Conservation (phyloP, 2,113 vertebrate species). For the Noctilio leporinus region DNA sequence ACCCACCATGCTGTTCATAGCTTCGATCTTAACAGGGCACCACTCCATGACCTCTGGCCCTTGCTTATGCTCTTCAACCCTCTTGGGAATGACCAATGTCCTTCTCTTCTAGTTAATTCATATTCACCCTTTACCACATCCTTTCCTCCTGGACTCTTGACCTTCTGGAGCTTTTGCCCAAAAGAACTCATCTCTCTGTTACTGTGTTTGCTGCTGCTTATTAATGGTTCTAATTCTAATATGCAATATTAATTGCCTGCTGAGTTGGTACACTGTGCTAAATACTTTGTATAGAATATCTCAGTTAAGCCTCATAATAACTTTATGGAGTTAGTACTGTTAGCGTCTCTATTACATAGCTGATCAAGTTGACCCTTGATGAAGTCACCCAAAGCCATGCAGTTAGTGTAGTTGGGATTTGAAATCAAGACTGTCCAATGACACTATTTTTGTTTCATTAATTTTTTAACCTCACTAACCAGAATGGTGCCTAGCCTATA, state of each 20-base stretch:
- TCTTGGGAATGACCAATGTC: neutral
- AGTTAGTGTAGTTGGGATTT: neutral
- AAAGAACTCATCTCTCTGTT: neutral
- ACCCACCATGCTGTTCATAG: neutral
- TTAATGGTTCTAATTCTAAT: neutral
- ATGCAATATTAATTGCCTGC: neutral
- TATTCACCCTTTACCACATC: neutral
- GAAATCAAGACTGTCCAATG: neutral
- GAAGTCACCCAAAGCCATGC: neutral
- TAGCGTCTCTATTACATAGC: neutral
- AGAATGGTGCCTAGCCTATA: neutral
- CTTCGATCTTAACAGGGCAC: accelerated
- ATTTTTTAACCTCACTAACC: neutral
- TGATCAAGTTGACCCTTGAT: neutral
- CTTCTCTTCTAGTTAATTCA: neutral
- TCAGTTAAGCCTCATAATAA: neutral
- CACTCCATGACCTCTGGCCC: accelerated
- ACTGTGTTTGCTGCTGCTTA: neutral
- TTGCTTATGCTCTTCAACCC: neutral
- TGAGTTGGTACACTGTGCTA: neutral
- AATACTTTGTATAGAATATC: neutral
- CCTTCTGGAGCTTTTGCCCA: neutral
- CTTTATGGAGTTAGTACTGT: neutral
- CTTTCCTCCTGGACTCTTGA: neutral
- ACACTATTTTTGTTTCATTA: neutral